Percentiles rank a stretch among this genome's conserved stretches.
Evolutionary conservation across 2,888 invertebrate species (phyloP).

Genomic region (Balanococcus diminutus): DNA sequence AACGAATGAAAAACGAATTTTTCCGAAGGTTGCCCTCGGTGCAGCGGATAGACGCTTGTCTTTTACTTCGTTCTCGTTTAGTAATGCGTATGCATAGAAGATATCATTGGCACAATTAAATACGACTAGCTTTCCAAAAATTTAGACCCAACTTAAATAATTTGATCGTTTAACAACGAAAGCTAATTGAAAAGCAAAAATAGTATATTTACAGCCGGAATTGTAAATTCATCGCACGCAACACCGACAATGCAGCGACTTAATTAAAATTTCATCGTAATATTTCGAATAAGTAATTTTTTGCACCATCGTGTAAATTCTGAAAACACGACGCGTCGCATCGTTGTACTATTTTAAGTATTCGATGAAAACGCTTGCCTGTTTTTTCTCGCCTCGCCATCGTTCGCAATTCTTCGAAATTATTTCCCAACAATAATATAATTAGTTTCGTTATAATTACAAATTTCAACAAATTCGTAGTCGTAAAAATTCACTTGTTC

Average conservation of each 20-base stretch:
- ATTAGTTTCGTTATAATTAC: slow-evolving; percentile 42
- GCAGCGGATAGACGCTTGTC: too few species aligned
- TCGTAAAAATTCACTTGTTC: slow-evolving; percentile 5
- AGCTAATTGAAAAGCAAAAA: not conserved
- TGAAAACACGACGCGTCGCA: not conserved
- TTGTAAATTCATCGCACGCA: slow-evolving; percentile 11
- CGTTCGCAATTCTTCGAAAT: slow-evolving; percentile 26
- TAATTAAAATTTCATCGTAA: slow-evolving; percentile 26
- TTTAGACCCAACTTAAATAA: not conserved
- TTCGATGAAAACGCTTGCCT: not conserved
- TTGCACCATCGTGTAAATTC: not conserved
- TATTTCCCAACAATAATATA: slow-evolving; percentile 32
- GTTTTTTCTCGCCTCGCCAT: not conserved
- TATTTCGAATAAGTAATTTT: slow-evolving; percentile 1
- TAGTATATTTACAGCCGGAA: not conserved
- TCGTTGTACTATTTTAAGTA: not conserved
- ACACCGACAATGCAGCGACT: not conserved
- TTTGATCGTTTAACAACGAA: not conserved
- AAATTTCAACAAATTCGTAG: slow-evolving; percentile 5
- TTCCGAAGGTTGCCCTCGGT: too few species aligned
- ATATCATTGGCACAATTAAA: not conserved
- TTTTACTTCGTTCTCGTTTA: too few species aligned
- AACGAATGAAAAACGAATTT: too few species aligned
- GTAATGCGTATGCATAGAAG: not conserved
- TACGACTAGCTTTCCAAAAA: not conserved